These are phyloP conservation scores for Streblospio benedicti DNA, from an alignment of 1,140 invertebrate genomes.

Conservation along the genomic window DNA sequence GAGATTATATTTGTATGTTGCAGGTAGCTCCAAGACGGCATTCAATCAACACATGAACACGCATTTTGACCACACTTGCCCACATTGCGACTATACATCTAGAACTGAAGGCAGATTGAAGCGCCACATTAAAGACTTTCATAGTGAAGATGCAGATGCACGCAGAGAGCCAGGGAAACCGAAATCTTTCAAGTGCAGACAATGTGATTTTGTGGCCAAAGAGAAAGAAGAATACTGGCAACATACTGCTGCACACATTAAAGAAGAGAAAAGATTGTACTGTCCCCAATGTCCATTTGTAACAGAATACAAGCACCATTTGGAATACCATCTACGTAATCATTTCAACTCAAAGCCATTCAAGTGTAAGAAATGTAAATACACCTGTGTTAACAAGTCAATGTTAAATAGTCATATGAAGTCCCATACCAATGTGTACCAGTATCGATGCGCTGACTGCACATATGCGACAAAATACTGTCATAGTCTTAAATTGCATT, in stretches of 20 bases:
- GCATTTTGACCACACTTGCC: slow-evolving; percentile 49
- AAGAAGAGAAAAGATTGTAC: slow-evolving; percentile 78
- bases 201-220: slow-evolving; percentile 72
- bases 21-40: slow-evolving; percentile 36
- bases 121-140: slow-evolving; percentile 54
- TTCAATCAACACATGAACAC: slow-evolving; percentile 52
- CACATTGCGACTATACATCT: slow-evolving; percentile 55
- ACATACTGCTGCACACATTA: slow-evolving; percentile 80
- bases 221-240: slow-evolving; percentile 88
- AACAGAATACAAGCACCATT: slow-evolving; percentile 96
- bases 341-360: slow-evolving; percentile 94
- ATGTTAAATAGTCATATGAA: slow-evolving; percentile 99
- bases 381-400: slow-evolving; percentile 90
- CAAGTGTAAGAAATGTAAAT: slow-evolving; percentile 69
- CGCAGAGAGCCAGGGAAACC: slow-evolving; percentile 21
- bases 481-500: slow-evolving; percentile 90
- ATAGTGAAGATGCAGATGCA: slow-evolving; percentile 33
- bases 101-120: slow-evolving; percentile 54
- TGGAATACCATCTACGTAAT: slow-evolving; percentile 90
- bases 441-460: slow-evolving; percentile 89
- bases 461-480: slow-evolving; percentile 97
- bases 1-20: background rate
- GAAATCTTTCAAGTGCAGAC: slow-evolving; percentile 85
- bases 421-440: slow-evolving; percentile 92
- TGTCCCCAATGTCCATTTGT: slow-evolving; percentile 93